A percentile compares a stretch with the other conserved stretches of the same genome.
These are phyloP conservation scores for Octopus bimaculoides DNA, from an alignment of 1,140 invertebrate genomes.

Conservation along the genomic window DNA sequence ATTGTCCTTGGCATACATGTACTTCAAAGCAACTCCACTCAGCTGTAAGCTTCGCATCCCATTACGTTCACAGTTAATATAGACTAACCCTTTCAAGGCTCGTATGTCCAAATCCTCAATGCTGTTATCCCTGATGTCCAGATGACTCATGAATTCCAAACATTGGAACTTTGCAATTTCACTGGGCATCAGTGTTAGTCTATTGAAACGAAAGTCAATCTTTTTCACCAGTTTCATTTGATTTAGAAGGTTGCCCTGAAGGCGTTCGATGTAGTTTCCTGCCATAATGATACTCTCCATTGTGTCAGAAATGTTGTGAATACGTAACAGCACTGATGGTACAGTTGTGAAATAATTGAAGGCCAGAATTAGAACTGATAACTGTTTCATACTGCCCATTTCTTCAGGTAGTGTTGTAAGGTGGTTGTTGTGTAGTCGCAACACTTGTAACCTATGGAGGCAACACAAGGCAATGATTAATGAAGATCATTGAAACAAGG, in stretches of 20 bases:
- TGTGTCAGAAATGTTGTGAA: constrained; percentile 28
- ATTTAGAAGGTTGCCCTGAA: constrained; percentile 44
- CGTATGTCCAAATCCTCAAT: constrained; percentile 52
- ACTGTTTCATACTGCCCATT: constrained; percentile 42
- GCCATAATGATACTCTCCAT: constrained; percentile 57
- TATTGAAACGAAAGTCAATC: constrained; percentile 55
- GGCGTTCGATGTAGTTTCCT: constrained; percentile 50
- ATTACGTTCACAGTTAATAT: constrained; percentile 55
- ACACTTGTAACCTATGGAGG: constrained; percentile 43
- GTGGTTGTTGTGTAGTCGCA: constrained; percentile 56
- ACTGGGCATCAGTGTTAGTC: constrained; percentile 46
- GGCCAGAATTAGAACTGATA: constrained; percentile 52
- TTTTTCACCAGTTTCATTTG: constrained; percentile 53
- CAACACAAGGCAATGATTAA: too few species aligned
- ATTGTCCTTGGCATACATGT: constrained; percentile 50
- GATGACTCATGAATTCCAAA: constrained; percentile 52
- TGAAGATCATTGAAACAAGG: too few species aligned
- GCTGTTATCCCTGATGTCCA: constrained; percentile 54
- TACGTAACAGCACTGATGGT: constrained; percentile 42
- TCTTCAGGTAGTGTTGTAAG: constrained; percentile 48
- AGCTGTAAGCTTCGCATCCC: constrained; percentile 44
- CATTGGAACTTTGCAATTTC: constrained; percentile 51
- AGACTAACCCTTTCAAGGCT: constrained; percentile 48
- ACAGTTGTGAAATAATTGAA: constrained; percentile 54
- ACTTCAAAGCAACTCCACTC: constrained; percentile 49